Conservation (phyloP, 37 sponge, comb jelly and placozoan genomes). For the Agelas oroides region DNA sequence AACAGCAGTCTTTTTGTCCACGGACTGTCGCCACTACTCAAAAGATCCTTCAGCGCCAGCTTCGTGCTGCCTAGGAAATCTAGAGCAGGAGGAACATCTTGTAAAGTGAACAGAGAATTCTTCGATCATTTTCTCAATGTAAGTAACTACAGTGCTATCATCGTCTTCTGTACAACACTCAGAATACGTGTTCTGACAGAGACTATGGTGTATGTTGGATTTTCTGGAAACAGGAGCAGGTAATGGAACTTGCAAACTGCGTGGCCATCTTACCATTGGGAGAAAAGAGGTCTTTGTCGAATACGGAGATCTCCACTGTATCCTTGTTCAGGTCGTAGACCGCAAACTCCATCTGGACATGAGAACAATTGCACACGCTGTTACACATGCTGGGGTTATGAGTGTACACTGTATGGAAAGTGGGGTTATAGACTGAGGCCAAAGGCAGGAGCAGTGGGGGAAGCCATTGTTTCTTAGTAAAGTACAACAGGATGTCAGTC, state of each 20-base stretch:
- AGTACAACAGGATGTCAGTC: too few relatives aligned
- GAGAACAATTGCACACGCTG: not conserved
- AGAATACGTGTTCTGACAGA: too few relatives aligned
- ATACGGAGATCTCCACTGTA: slow-evolving; percentile 72
- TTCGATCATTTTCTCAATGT: too few relatives aligned
- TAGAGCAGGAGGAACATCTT: slow-evolving; percentile 8
- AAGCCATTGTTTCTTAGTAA: too few relatives aligned
- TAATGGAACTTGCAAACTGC: too few relatives aligned
- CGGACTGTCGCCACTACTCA: slow-evolving; percentile 62
- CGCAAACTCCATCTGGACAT: slow-evolving; percentile 61
- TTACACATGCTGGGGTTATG: too few relatives aligned
- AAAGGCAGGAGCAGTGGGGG: not conserved
- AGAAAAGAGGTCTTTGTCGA: slow-evolving; percentile 87
- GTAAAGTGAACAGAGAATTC: too few relatives aligned
- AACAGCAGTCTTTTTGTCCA: slow-evolving; percentile 80
- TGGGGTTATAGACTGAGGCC: not conserved
- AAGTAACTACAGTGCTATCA: too few relatives aligned
- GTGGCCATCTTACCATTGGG: slow-evolving; percentile 75
- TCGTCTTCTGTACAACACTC: too few relatives aligned
- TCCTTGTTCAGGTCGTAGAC: slow-evolving; percentile 64
- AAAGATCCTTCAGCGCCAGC: slow-evolving; percentile 52
- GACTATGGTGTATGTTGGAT: too few relatives aligned
- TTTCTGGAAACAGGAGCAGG: too few relatives aligned
- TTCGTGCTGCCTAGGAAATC: slow-evolving; percentile 84
- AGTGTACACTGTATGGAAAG: not conserved